Evolutionary conservation across 2,888 invertebrate genomes (phyloP), one percentile per base, ranked within the genome.

Genomic region (Harpalus rubripes): DNA sequence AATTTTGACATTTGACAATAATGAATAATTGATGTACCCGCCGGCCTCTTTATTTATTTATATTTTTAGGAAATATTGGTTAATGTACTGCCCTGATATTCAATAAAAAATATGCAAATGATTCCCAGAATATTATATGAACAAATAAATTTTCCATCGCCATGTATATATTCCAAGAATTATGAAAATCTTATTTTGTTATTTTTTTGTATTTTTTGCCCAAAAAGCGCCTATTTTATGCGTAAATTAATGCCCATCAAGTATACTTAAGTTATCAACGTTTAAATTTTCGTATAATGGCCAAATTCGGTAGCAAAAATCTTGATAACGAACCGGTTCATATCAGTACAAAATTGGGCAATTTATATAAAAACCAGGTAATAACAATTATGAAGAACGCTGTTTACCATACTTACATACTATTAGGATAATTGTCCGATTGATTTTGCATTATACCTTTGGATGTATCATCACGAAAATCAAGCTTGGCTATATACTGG

Each of bases 361-460:
- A 83, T 83, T 83, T 83, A 83, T 83, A 83, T 76, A 74, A 83
- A 83, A 83, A 61, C 74, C 74, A 61, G 56, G 83, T 76, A 76
- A 83, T 83, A 83, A 74, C 83, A 83, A 83, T 83, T 83, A 83
- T 76, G 83, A 59, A 26, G 59, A 22, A 12, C 56, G 18, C n/a
- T 83, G 74, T 59, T 83, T 83, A 83, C 59, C 83, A 83, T 83
- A 83, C 83, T 83, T 83, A 83, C 76, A 83, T 32, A 74, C 59
- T 61, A 76, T 83, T 83, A 83, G 83, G 41, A 52, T 8, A 52
- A 52, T 52, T 52, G 44, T 12, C 32, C 32, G 6, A 12, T 52
- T 52, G 44, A 52, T 52, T 12, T 52, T 52, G 44, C 10, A 5
- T 52, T 6, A 12, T 32, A 32, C 32, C 3, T 32, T 32, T 32